These are phyloP conservation scores for Helleia helle DNA, from an alignment of 2,888 invertebrate genomes.

Conservation along the genomic window DNA sequence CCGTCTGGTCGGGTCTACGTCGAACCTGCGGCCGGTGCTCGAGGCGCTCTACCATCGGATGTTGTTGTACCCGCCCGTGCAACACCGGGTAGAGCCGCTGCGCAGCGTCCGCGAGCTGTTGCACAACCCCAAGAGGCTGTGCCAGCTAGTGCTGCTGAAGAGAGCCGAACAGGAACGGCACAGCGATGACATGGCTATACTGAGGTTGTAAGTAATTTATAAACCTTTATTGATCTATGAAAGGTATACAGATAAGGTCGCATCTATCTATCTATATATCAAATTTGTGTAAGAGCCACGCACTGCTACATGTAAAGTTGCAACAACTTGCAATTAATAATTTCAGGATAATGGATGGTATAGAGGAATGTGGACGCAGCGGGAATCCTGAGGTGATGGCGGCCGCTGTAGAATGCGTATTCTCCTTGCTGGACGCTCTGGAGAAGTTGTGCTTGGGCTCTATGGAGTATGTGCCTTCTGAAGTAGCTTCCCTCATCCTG, in stretches of 20 bases:
- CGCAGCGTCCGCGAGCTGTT: constrained; percentile 87
- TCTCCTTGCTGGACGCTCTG: constrained; percentile 86
- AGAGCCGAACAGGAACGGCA: constrained; percentile 37
- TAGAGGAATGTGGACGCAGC: constrained; percentile 92
- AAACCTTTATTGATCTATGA: too few relatives aligned
- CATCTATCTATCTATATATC: too few relatives aligned
- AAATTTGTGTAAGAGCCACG: too few relatives aligned
- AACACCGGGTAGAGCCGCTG: constrained; percentile 88
- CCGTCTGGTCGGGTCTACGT: constrained; percentile 89
- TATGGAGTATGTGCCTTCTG: constrained; percentile 39
- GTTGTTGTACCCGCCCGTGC: constrained; percentile 89
- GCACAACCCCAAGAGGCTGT: constrained; percentile 84
- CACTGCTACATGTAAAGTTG: too few relatives aligned
- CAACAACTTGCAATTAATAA: too few relatives aligned
- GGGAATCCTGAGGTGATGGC: constrained; percentile 84
- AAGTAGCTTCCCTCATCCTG: constrained; percentile 69
- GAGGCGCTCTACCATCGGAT: constrained; percentile 96
- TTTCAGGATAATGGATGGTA: constrained; percentile 88
- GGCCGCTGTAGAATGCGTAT: constrained; percentile 87
- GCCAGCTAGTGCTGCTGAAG: constrained; percentile 81
- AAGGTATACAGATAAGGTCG: too few relatives aligned
- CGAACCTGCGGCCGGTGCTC: constrained; percentile 90
- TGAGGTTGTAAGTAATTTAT: constrained; percentile 17
- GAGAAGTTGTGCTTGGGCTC: constrained; percentile 88
- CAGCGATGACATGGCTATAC: constrained; percentile 21